A percentile compares a stretch with the other conserved stretches of the same genome.
Evolutionary conservation across 2,113 vertebrate species (phyloP).

Genomic region (Calypte anna): DNA sequence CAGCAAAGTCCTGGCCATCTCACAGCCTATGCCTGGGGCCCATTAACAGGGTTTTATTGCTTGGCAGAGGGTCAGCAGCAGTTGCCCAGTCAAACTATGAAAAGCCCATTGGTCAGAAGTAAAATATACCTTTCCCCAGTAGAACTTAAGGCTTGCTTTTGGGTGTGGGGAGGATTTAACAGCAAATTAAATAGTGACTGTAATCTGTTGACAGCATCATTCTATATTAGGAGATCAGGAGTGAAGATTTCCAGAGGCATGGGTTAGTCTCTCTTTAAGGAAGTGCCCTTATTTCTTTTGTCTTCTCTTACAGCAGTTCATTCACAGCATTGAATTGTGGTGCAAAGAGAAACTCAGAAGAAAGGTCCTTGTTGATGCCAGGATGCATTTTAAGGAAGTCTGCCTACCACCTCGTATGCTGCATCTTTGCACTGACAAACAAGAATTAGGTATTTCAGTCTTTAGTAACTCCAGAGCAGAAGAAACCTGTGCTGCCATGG

Average conservation of each 20-base stretch:
- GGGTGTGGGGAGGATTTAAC: background rate
- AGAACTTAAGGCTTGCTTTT: background rate
- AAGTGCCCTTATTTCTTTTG: background rate
- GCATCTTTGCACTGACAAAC: background rate
- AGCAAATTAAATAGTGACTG: background rate
- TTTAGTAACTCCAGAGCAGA: background rate
- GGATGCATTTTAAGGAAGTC: background rate
- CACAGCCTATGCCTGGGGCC: fast-evolving
- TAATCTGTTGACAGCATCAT: background rate
- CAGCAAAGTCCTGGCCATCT: background rate
- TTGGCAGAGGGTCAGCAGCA: background rate
- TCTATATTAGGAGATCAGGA: background rate
- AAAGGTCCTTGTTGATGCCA: background rate
- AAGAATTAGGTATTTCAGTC: background rate
- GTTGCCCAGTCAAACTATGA: background rate
- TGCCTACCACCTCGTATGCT: background rate
- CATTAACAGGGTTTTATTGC: background rate
- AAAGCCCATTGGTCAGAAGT: background rate
- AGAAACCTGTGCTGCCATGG: fast-evolving
- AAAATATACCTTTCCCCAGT: background rate
- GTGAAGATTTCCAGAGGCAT: background rate
- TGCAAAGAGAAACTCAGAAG: background rate
- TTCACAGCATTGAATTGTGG: background rate
- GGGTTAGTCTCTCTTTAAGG: background rate
- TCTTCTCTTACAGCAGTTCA: background rate